These are phyloP conservation scores for Cyanocitta stelleri DNA, from an alignment of 2,113 vertebrate species.

Conservation along the genomic window DNA sequence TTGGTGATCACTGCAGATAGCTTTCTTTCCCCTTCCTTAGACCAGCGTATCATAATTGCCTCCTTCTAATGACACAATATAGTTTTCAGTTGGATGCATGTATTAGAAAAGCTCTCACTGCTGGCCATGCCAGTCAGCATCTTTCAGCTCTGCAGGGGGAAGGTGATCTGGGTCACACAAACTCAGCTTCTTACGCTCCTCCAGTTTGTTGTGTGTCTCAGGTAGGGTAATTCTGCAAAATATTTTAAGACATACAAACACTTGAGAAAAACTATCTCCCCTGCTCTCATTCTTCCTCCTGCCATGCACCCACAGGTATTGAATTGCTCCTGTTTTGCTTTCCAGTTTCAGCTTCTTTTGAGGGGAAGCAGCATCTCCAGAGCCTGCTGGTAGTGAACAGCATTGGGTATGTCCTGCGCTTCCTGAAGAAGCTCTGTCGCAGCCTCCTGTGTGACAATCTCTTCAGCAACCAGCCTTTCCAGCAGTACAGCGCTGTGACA, in stretches of 20 bases:
- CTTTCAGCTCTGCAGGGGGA: not conserved
- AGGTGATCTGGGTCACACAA: not conserved
- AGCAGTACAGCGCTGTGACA: constrained; percentile 52
- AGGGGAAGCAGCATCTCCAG: constrained; percentile 93
- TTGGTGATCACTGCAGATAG: not conserved
- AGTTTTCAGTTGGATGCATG: not conserved
- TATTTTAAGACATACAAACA: not conserved
- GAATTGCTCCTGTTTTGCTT: constrained; percentile 21
- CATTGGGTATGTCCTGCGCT: constrained; percentile 89
- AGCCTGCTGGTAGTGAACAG: constrained; percentile 93
- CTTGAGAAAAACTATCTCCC: not conserved
- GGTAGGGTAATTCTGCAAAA: not conserved
- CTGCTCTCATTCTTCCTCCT: not conserved
- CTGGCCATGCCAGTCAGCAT: not conserved
- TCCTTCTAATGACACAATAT: not conserved
- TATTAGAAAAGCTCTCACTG: not conserved
- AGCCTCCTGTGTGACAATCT: constrained; percentile 92
- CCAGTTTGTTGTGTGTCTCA: not conserved
- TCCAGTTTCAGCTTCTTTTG: constrained; percentile 86
- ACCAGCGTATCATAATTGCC: not conserved
- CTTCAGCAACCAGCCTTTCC: constrained; percentile 93
- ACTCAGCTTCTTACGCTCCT: not conserved
- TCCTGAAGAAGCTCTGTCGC: constrained; percentile 92
- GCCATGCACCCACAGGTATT: not conserved
- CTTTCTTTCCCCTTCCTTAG: not conserved